phyloP scores from a whole-genome alignment of 2,797 vertebrate species.

The Coreius guichenoti region DNA sequence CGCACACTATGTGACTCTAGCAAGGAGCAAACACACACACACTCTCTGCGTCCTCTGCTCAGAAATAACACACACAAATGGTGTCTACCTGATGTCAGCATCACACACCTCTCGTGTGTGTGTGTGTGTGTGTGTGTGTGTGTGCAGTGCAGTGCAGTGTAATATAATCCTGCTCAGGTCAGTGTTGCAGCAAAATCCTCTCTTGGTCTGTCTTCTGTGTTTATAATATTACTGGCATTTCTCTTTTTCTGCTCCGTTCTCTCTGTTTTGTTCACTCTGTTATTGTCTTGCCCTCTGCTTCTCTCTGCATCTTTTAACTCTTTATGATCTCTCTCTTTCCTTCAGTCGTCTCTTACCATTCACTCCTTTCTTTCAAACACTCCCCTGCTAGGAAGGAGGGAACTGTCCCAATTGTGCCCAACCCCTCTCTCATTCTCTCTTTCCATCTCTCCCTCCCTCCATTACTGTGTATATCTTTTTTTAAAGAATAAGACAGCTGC shows the following conservation, averaged over 20 bases:
- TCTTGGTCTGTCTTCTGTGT: constrained; percentile 34
- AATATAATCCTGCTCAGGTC: constrained; percentile 55
- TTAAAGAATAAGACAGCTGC: constrained; percentile 38
- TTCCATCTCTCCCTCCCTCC: constrained; percentile 1
- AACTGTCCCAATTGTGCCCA: constrained; percentile 53
- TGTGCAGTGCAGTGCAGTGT: constrained; percentile 32
- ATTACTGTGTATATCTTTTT: constrained; percentile 7
- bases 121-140: constrained; percentile 17
- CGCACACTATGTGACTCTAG: constrained; percentile 37
- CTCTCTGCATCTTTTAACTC: constrained; percentile 33
- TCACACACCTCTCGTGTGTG: constrained; percentile 35
- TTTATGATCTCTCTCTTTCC: constrained; percentile 41
- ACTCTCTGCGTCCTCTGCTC: background rate
- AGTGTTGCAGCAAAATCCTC: constrained; percentile 42
- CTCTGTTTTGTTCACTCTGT: constrained; percentile 52
- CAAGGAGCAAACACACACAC: constrained; percentile 16
- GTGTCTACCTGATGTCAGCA: constrained; percentile 41
- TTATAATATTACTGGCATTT: constrained; percentile 32
- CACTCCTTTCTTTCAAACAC: constrained; percentile 49
- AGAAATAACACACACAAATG: constrained; percentile 29
- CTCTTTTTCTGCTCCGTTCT: constrained; percentile 24
- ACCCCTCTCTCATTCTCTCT: constrained; percentile 36
- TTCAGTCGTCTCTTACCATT: constrained; percentile 53
- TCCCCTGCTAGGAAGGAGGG: constrained; percentile 55
- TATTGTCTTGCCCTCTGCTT: constrained; percentile 13